Evolutionary conservation across 1,140 invertebrate genomes (phyloP).

Genomic region (Lepidurus apus): DNA sequence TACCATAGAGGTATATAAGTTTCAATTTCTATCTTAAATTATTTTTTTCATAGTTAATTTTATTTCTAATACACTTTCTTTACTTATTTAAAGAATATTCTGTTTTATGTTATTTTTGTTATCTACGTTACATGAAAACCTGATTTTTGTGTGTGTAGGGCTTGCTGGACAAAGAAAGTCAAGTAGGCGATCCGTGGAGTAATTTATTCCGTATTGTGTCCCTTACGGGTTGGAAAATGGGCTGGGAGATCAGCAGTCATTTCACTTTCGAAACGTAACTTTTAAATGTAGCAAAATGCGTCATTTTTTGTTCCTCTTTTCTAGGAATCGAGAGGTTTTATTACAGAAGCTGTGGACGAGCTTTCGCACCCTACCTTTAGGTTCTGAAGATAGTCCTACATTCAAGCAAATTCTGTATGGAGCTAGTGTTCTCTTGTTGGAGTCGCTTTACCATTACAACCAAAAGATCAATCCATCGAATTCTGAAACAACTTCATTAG

Average conservation of each 20-base stretch:
- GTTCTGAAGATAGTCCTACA: slow-evolving; percentile 39
- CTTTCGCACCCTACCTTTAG: slow-evolving; percentile 39
- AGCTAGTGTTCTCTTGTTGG: slow-evolving; percentile 60
- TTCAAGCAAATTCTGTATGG: slow-evolving; percentile 59
- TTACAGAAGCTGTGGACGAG: slow-evolving; percentile 58
- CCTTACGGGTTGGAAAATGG: slow-evolving; percentile 65
- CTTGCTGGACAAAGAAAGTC: slow-evolving; percentile 45
- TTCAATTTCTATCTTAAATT: slow-evolving; percentile 17
- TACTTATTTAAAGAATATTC: slow-evolving; percentile 18
- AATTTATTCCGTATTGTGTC: slow-evolving; percentile 68
- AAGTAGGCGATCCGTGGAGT: slow-evolving; percentile 69
- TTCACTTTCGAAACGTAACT: slow-evolving; percentile 48
- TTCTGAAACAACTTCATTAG: slow-evolving; percentile 32
- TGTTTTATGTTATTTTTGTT: slow-evolving; percentile 27
- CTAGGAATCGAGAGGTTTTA: slow-evolving; percentile 58
- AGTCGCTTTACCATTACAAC: slow-evolving; percentile 63
- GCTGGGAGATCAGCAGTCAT: slow-evolving; percentile 64
- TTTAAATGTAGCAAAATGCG: slow-evolving; percentile 26
- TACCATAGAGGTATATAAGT: slow-evolving; percentile 37
- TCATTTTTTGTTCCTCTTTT: slow-evolving; percentile 28
- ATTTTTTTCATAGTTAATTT: slow-evolving; percentile 27
- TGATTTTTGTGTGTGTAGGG: slow-evolving; percentile 38
- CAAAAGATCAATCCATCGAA: slow-evolving; percentile 45
- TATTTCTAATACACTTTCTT: neutral
- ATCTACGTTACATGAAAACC: too few species aligned